Conservation (phyloP, 1,140 invertebrate genomes). For the Anoplolepis gracilipes region DNA sequence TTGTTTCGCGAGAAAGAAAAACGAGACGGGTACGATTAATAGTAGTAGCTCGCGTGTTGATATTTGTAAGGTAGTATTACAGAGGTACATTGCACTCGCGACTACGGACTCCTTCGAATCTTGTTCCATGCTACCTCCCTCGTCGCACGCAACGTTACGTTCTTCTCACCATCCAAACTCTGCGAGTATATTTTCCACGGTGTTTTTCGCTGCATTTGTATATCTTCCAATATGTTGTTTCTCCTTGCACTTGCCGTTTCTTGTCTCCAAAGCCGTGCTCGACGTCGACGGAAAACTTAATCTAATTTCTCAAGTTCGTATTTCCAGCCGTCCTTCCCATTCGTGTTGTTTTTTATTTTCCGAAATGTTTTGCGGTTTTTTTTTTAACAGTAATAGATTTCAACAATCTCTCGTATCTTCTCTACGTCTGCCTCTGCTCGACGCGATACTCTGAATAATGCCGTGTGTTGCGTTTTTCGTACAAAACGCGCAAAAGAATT, state of each 20-base stretch:
- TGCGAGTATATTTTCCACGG: conserved; percentile 16
- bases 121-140: conserved; percentile 26
- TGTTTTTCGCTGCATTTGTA: conserved; percentile 38
- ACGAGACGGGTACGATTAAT: conserved; percentile 28
- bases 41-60: conserved; percentile 30
- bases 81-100: conserved; percentile 48
- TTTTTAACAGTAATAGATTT: background rate
- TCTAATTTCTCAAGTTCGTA: conserved; percentile 30
- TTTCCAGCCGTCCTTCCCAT: conserved; percentile 13
- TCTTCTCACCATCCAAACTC: background rate
- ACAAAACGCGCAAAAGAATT: background rate
- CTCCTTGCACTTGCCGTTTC: background rate
- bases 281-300: background rate
- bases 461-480: conserved; percentile 12
- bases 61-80: conserved; percentile 28
- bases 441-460: conserved; percentile 10
- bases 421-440: background rate
- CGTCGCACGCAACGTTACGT: conserved; percentile 46
- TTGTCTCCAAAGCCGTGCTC: background rate
- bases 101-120: conserved; percentile 43
- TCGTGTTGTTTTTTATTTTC: background rate
- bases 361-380: background rate
- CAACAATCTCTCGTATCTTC: background rate
- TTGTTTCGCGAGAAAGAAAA: conserved; percentile 29
- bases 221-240: background rate